Base-by-base conservation (phyloP, 2,797 vertebrate species). In the Hipposideros larvatus region DNA sequence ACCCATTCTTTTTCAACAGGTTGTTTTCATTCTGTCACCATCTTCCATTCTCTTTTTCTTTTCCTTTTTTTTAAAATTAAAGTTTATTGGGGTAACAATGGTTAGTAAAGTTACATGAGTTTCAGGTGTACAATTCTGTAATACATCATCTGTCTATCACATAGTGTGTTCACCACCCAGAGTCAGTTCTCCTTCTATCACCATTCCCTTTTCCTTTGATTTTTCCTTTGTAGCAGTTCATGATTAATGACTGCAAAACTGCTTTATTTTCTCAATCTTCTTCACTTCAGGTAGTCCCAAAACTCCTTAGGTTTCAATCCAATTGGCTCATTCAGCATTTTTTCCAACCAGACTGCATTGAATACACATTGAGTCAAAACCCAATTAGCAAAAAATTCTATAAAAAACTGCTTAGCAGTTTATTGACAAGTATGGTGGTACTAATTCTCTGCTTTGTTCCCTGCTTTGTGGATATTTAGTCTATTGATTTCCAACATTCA, bases 11-110 rank as follows among this genome's bases (percentile, higher is more conserved):
- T 94, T 92, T 92, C 22, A 78, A 96, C 16, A 89, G 26, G 10
- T 55, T 84, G 63, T 78, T 96, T 98, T 98, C 92, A 94, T 48
- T 71, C 68, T 97, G 89, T 96, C 91, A 94, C 53, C 94, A 68
- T 28, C 21, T 53, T 68, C 75, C 46, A 0, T 4, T 91, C 18
- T 4, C 22, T 22, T 41, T 37, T n/a, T 63, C 43, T 43, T 43
- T 43, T 43, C 43, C 43, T 43, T 68, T 21, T 22, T 43, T 43
- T 43, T 43, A 43, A 43, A 43, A 43, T 43, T 43, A 43, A 43
- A 43, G 43, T 43, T 43, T 43, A 43, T 43, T 43, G 43, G 43
- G 43, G 43, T 43, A 9, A 43, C 43, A 43, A 43, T 43, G 43
- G 43, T 43, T 43, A 43, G 43, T 9, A 43, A 43, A 43, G 43